phyloP scores from a whole-genome alignment of 2,888 invertebrate species.

The Macrosoma leucophasiata region DNA sequence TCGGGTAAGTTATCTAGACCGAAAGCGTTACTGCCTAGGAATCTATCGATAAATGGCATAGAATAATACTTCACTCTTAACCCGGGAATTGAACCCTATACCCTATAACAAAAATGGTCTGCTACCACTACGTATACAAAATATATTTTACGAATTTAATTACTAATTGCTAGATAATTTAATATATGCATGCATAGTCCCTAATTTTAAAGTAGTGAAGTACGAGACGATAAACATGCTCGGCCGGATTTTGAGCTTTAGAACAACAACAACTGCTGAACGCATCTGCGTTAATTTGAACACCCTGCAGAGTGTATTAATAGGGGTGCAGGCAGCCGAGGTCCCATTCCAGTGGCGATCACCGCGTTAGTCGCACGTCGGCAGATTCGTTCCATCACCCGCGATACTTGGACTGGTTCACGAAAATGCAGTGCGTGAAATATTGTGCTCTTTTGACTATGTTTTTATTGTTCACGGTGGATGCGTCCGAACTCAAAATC shows the following conservation, averaged over 20 bases:
- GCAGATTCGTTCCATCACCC: constrained; percentile 6
- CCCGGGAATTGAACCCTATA: no score
- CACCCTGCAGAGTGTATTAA: constrained; percentile 38
- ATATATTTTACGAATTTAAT: no score
- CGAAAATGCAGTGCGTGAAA: constrained; percentile 45
- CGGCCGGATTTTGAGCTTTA: constrained; percentile 29
- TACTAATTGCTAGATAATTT: no score
- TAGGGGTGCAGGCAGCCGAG: constrained; percentile 28
- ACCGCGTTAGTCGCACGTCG: constrained; percentile 31
- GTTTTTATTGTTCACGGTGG: constrained; percentile 33
- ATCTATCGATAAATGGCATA: no score
- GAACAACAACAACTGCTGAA: constrained; percentile 69
- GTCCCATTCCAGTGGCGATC: constrained; percentile 40
- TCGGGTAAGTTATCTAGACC: no score
- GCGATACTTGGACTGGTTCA: constrained; percentile 23
- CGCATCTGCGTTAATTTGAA: constrained; percentile 53
- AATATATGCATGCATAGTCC: no score
- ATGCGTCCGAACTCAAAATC: constrained; percentile 35
- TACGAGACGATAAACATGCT: constrained; percentile 13
- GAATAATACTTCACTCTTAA: no score
- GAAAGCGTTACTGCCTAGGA: no score
- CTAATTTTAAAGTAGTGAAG: no score
- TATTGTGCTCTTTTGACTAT: constrained; percentile 38
- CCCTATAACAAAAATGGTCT: no score
- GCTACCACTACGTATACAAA: no score